phyloP scores from a whole-genome alignment of 1,140 invertebrate genomes.

The Phocides pigmalion region DNA sequence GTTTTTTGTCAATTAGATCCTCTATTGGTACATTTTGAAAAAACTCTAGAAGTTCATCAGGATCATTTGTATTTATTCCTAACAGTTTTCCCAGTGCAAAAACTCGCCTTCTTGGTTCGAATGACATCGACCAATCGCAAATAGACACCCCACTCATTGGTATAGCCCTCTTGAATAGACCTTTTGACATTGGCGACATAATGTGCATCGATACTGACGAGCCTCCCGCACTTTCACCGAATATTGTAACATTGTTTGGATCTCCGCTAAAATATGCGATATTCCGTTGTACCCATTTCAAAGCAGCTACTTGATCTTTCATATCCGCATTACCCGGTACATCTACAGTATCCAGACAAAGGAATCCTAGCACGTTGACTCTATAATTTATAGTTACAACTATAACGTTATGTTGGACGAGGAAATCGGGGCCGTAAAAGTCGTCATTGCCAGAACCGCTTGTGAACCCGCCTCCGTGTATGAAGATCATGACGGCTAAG shows the following conservation, averaged over 20 bases:
- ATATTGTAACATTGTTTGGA: conserved; percentile 89
- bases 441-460: conserved; percentile 57
- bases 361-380: conserved; percentile 84
- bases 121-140: conserved; percentile 49
- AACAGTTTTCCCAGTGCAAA: conserved; percentile 50
- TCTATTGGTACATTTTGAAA: conserved; percentile 71
- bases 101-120: conserved; percentile 47
- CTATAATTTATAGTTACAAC: conserved; percentile 90
- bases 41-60: conserved; percentile 70
- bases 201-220: conserved; percentile 59
- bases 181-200: conserved; percentile 75
- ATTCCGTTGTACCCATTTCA: conserved; percentile 63
- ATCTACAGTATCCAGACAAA: conserved; percentile 78
- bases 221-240: conserved; percentile 88
- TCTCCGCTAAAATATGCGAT: conserved; percentile 88
- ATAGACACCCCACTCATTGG: conserved; percentile 57
- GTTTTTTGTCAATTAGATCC: conserved; percentile 60
- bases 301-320: conserved; percentile 68
- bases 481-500: conserved; percentile 80
- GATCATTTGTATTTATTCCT: conserved; percentile 50
- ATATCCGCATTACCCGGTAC: conserved; percentile 70
- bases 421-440: conserved; percentile 85
- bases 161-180: conserved; percentile 54
- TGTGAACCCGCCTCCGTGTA: conserved; percentile 80
- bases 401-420: conserved; percentile 86